phyloP scores from a whole-genome alignment of 2,113 vertebrate genomes.

The Falco punctatus region DNA sequence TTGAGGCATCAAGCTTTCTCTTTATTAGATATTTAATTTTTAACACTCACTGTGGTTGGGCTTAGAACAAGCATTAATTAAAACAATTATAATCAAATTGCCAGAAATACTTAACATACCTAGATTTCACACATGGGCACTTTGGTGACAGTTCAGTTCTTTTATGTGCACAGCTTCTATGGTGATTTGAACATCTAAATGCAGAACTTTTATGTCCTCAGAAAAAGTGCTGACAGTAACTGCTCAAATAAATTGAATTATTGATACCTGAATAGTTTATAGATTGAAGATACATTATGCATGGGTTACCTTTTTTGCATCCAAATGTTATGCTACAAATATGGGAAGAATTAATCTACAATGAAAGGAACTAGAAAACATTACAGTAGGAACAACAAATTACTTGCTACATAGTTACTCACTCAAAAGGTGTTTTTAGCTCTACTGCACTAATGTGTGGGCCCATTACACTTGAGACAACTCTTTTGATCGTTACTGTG shows the following conservation, averaged over 20 bases:
- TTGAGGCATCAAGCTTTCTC: background rate
- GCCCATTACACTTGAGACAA: background rate
- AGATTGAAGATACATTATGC: background rate
- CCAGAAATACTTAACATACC: background rate
- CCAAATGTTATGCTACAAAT: background rate
- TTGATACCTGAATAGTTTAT: background rate
- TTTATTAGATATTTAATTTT: constrained; percentile 7
- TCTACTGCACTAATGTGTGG: background rate
- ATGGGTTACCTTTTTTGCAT: background rate
- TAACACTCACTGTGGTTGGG: background rate
- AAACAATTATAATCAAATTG: constrained; percentile 13
- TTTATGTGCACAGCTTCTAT: background rate
- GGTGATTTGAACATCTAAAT: background rate
- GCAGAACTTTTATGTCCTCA: background rate
- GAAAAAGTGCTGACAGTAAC: background rate
- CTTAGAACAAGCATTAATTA: constrained; percentile 11
- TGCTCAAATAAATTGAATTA: background rate
- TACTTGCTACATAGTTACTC: background rate
- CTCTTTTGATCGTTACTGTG: background rate
- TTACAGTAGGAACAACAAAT: background rate
- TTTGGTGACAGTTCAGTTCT: background rate
- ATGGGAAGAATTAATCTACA: background rate
- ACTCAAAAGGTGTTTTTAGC: background rate
- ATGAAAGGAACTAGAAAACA: background rate
- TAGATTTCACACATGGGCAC: background rate